Evolutionary conservation across 2,797 vertebrate genomes (phyloP), one percentile per base, ranked within the genome.

Genomic region (Synanceia verrucosa): DNA sequence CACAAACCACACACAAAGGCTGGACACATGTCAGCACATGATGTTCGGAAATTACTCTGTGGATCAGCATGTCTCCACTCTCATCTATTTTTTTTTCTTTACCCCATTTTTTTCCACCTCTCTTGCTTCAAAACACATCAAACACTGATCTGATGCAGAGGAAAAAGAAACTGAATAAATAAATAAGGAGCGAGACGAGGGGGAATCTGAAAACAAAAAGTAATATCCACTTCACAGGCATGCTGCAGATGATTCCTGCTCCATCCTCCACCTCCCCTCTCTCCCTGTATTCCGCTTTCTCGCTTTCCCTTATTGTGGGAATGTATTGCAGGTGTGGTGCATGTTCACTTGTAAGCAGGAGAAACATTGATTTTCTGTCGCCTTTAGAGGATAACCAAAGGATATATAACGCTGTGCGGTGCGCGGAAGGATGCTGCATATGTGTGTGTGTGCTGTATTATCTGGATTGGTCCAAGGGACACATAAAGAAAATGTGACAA

Each of bases 301-400:
- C 41, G 2, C 31, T 73, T 72, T 76, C 66, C 47, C 68, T 87
- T 72, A 83, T 85, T 90, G 80, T 82, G 80, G 79, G 83, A 85
- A 77, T 79, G 76, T 87, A 78, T 90, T 88, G 88, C 80, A 90
- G 72, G 76, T 80, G 83, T 65, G 77, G 31, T 64, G 71, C 48
- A 37, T 80, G 73, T 76, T 88, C 66, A 58, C 79, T 89, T 89
- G 86, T 86, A 88, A 88, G 79, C 75, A 89, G 73, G 43, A 77
- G 76, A 76, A 76, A 58, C 77, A 91, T 92, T 0, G 83, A 90
- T 92, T 91, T 88, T 76, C 79, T 83, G 85, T 86, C 68, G 18
- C 76, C 83, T 83, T 83, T 61, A 67, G 71, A 87, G 66, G 84
- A 86, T 89, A 87, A 87, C 79, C 76, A 82, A 87, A 83, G 83